Evolutionary conservation across 2,888 invertebrate species (phyloP), one percentile per base, ranked within the genome.

Genomic region (Merodon equestris): DNA sequence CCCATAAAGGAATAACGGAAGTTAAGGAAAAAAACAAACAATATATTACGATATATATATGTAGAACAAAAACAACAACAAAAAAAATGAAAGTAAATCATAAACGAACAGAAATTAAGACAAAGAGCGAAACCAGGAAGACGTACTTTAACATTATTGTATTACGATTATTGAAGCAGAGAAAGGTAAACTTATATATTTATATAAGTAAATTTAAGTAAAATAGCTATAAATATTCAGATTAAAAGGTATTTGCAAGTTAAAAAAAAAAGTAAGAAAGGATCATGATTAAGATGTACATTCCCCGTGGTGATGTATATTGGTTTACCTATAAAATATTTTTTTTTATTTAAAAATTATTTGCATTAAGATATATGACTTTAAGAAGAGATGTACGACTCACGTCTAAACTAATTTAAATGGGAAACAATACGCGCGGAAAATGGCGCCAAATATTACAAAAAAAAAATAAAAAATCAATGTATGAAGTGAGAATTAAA

Each of bases 201-300:
- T 12, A 53, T 44, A 14, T 19, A n/a, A n/a, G n/a, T 45, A 36
- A 19, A 58, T 53, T 68, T 68, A 68, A 68, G 68, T 58, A 57
- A n/a, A n/a, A n/a, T n/a, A n/a, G n/a, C n/a, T 50, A 63, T 63
- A 51, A 54, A 45, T 60, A 60, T 53, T 58, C 58, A 53, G 51
- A 68, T 68, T 58, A 51, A 18, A 50, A 51, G 51, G 58, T 58
- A 68, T 68, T 58, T 58, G 51, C 44, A 58, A 68, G 36, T 36
- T 36, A 10, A 44, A 40, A 45, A 47, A 27, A 51, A 42, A 56
- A 50, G 56, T 14, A 36, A 7, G 42, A 44, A 7, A 42, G 42
- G 10, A 67, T 7, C 27, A 27, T 4, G 27, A 67, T 51, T 19
- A 45, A 51, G 45, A 38, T 50, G 14, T 44, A 61, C 27, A 61